phyloP scores from a whole-genome alignment of 2,113 vertebrate genomes.

The Campylomormyrus numenius region DNA sequence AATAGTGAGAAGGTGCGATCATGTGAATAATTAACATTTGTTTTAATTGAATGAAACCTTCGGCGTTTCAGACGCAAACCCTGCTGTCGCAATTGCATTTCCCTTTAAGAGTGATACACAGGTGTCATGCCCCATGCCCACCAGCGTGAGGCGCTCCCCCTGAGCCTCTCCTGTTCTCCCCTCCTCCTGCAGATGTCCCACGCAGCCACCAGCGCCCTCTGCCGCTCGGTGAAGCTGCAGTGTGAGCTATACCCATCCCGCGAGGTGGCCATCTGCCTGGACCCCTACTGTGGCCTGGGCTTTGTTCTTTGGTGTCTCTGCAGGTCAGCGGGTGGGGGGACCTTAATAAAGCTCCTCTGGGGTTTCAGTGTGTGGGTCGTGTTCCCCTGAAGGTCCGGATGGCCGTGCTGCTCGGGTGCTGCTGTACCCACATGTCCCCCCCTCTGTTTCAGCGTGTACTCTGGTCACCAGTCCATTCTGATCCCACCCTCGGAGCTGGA shows the following conservation, averaged over 20 bases:
- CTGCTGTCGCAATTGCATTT: not conserved
- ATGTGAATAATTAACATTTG: not conserved
- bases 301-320: constrained; percentile 99
- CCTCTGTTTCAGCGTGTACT: constrained; percentile 79
- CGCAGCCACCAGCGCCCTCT: constrained; percentile 97
- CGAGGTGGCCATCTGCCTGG: constrained; percentile 96
- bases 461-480: constrained; percentile 96
- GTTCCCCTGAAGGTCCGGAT: not conserved
- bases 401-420: not conserved
- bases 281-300: constrained; percentile 96
- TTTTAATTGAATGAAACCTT: not conserved
- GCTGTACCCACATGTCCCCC: constrained; percentile 55
- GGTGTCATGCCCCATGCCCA: not conserved
- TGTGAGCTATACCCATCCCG: constrained; percentile 97
- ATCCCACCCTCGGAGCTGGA: constrained; percentile 95
- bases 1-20: not conserved
- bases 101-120: not conserved
- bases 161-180: not conserved
- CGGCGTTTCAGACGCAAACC: not conserved
- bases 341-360: not conserved
- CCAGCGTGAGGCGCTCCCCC: not conserved
- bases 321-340: constrained; percentile 64
- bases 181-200: constrained; percentile 87
- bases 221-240: constrained; percentile 98
- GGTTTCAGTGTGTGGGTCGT: not conserved